These are phyloP conservation scores for Accipiter cooperii DNA, from an alignment of 2,113 vertebrate species.

Conservation along the genomic window DNA sequence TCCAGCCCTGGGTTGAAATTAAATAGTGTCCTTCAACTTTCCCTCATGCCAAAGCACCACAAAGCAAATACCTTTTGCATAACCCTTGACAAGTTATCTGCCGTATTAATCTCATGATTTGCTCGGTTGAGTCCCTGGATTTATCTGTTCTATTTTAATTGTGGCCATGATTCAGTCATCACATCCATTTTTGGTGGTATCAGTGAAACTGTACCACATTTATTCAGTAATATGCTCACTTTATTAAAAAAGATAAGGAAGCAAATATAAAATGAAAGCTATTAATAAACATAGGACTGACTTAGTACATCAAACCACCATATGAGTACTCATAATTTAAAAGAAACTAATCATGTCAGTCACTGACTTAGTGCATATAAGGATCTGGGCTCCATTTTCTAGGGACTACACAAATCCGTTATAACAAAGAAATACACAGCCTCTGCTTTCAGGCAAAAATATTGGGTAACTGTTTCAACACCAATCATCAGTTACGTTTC, in stretches of 20 bases:
- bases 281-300: slow-evolving; percentile 44
- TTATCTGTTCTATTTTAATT: slow-evolving; percentile 42
- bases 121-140: neutral
- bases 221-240: slow-evolving; percentile 36
- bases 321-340: neutral
- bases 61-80: neutral
- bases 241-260: slow-evolving; percentile 65
- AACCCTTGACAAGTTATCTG: neutral
- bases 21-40: neutral
- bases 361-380: neutral
- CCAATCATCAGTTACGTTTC: neutral
- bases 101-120: neutral
- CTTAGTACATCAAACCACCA: neutral
- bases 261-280: slow-evolving; percentile 48
- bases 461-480: neutral
- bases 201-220: neutral
- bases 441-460: neutral
- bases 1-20: rapidly evolving
- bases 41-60: neutral
- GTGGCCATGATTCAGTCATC: slow-evolving; percentile 15
- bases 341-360: neutral
- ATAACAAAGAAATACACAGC: neutral
- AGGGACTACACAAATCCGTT: neutral
- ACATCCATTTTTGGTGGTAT: neutral
- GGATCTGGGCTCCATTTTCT: neutral